Percentiles rank a stretch among this genome's conserved stretches.
Evolutionary conservation across 2,113 vertebrate genomes (phyloP).

Genomic region (Oreocharis arfaki): DNA sequence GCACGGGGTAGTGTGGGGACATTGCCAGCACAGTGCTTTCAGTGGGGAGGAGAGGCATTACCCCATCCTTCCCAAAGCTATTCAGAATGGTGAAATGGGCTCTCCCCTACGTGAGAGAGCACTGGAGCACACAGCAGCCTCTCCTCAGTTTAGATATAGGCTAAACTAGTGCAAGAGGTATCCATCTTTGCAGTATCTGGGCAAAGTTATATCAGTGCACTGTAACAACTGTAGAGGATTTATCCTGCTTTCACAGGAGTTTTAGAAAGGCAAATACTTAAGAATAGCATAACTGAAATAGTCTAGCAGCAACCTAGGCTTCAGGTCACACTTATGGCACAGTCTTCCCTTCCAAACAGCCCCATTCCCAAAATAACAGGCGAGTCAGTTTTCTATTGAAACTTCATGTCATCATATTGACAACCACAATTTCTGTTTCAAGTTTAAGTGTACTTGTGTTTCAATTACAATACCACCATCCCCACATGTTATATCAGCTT

Average conservation of each 20-base stretch:
- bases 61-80: background rate
- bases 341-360: background rate
- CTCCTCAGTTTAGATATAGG: background rate
- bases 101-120: background rate
- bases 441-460: background rate
- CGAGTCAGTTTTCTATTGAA: background rate
- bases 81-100: background rate
- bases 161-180: background rate
- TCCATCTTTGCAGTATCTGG: background rate
- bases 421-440: background rate
- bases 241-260: background rate
- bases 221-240: background rate
- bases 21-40: background rate
- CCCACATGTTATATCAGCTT: background rate
- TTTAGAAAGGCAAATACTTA: background rate
- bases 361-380: background rate
- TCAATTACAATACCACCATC: background rate
- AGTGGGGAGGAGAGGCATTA: background rate
- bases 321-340: background rate
- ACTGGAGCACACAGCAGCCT: background rate
- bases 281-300: background rate
- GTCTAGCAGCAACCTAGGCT: background rate
- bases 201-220: background rate
- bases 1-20: background rate
- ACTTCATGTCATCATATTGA: background rate